Evolutionary conservation across 2,888 invertebrate species (phyloP).

Genomic region (Sturmia bella): DNA sequence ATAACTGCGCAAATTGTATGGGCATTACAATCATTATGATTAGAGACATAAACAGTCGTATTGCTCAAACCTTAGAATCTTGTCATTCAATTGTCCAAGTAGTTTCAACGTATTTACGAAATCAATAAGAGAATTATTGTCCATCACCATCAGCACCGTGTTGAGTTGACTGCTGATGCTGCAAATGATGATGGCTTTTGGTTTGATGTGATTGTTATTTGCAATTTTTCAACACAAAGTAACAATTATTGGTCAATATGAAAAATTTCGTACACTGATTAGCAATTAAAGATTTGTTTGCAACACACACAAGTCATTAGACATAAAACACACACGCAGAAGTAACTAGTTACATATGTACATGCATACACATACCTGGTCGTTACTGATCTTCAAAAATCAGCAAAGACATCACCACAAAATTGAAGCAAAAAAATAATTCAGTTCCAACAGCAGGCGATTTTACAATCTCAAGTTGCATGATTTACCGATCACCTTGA

Average conservation of each 20-base stretch:
- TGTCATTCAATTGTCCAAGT: constrained; percentile 4
- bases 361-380: background rate
- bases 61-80: constrained; percentile 33
- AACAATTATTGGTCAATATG: constrained; percentile 40
- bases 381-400: constrained; percentile 40
- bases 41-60: background rate
- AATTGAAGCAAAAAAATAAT: constrained; percentile 3
- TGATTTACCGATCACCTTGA: constrained; percentile 63
- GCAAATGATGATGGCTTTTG: background rate
- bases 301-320: constrained; percentile 54
- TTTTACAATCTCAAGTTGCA: constrained; percentile 12
- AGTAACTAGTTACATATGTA: background rate
- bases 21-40: no score
- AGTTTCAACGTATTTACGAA: background rate
- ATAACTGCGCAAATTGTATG: background rate
- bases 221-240: constrained; percentile 7
- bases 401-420: constrained; percentile 1
- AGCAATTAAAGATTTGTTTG: constrained; percentile 53
- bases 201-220: constrained; percentile 21
- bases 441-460: background rate
- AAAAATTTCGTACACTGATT: constrained; percentile 52
- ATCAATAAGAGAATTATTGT: constrained; percentile 6
- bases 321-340: background rate
- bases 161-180: background rate
- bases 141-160: background rate